Conservation (phyloP, 2,888 invertebrate species). For the Drosophila paramelanica region DNA sequence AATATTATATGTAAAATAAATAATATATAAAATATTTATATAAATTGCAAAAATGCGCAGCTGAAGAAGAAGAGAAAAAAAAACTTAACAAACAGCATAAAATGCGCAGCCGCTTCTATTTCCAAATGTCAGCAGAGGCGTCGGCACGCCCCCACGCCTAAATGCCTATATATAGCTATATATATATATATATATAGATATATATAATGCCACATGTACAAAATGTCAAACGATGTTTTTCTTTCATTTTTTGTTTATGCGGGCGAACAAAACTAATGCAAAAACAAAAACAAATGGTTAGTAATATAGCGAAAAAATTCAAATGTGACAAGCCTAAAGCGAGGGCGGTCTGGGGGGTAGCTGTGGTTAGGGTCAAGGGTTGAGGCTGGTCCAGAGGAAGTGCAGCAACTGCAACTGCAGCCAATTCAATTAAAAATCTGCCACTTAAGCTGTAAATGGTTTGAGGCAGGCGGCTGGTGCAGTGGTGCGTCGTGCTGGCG, state of each 20-base stretch:
- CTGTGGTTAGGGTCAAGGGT: slow-evolving; percentile 30
- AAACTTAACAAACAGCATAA: slow-evolving; percentile 48
- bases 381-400: slow-evolving; percentile 37
- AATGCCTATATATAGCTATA: slow-evolving; percentile 33
- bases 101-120: slow-evolving; percentile 80
- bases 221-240: slow-evolving; percentile 64
- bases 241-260: slow-evolving; percentile 27
- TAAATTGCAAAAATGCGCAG: slow-evolving; percentile 78
- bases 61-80: slow-evolving; percentile 40
- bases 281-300: slow-evolving; percentile 71
- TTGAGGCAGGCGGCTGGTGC: slow-evolving; percentile 11
- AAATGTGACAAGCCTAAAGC: slow-evolving; percentile 36
- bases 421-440: slow-evolving; percentile 81
- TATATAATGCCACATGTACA: slow-evolving; percentile 61
- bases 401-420: slow-evolving; percentile 70
- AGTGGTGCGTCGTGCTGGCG: not conserved
- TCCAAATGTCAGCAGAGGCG: slow-evolving; percentile 57
- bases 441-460: slow-evolving; percentile 74
- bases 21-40: slow-evolving; percentile 80
- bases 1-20: slow-evolving; percentile 73
- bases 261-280: slow-evolving; percentile 71
- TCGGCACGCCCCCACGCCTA: not conserved
- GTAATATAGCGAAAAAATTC: slow-evolving; percentile 65
- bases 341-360: not conserved
- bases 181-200: slow-evolving; percentile 36